Conservation (phyloP, 2,113 vertebrate genomes). For the Catharus bicknelli region DNA sequence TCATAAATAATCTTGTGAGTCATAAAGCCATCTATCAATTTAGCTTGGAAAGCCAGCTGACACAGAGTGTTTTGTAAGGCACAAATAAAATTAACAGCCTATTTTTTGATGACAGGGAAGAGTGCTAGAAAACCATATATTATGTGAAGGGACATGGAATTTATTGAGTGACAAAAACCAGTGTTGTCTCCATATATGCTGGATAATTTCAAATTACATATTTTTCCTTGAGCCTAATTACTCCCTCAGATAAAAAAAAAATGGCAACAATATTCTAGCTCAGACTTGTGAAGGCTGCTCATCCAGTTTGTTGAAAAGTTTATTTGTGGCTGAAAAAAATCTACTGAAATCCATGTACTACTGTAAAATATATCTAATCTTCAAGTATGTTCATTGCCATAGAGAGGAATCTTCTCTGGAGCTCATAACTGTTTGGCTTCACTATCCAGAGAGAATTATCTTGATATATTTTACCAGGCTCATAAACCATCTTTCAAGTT, state of each 20-base stretch:
- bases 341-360: neutral
- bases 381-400: neutral
- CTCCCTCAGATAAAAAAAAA: neutral
- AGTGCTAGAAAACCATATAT: neutral
- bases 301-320: neutral
- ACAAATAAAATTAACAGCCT: conserved; percentile 34
- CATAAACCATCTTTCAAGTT: neutral
- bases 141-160: neutral
- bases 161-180: conserved; percentile 18
- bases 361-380: neutral
- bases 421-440: neutral
- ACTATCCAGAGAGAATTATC: neutral
- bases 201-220: neutral
- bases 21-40: conserved; percentile 35
- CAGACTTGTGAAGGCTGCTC: neutral
- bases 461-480: neutral
- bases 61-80: neutral
- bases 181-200: neutral
- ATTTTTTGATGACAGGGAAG: conserved; percentile 3
- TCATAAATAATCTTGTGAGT: conserved; percentile 40
- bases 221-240: neutral
- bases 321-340: neutral
- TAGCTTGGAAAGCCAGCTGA: conserved; percentile 27
- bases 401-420: neutral
- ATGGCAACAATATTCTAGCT: neutral